A percentile compares a stretch with the other conserved stretches of the same genome.
These are phyloP conservation scores for Sciurus carolinensis DNA, from an alignment of 2,797 vertebrate genomes.

Conservation along the genomic window DNA sequence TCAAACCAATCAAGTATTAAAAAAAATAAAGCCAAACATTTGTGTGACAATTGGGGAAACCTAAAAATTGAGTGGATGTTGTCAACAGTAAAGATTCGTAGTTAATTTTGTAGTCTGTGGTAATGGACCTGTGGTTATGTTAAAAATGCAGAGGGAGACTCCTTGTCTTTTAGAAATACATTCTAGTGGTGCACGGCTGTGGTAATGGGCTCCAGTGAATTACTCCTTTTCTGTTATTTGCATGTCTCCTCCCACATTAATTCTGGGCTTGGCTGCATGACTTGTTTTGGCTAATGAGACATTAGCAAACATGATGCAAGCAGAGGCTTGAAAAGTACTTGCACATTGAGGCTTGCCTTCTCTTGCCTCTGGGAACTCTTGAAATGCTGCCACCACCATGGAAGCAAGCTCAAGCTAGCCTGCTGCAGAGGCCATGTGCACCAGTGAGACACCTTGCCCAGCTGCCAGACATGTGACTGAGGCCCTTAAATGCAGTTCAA, in stretches of 20 bases:
- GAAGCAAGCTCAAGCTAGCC: constrained; percentile 52
- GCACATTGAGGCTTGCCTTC: constrained; percentile 23
- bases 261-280: neutral
- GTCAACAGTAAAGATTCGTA: neutral
- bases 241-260: neutral
- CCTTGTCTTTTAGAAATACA: neutral
- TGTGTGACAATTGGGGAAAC: neutral
- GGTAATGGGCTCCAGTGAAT: neutral
- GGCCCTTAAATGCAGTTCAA: neutral
- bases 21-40: neutral
- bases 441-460: neutral
- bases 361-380: neutral
- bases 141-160: neutral
- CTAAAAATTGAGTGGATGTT: neutral
- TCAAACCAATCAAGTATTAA: neutral
- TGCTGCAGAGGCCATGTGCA: neutral
- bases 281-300: constrained; percentile 64
- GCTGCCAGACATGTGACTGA: neutral
- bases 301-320: constrained; percentile 14
- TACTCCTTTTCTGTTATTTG: neutral
- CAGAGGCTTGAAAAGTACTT: constrained; percentile 58
- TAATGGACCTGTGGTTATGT: neutral
- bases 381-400: neutral
- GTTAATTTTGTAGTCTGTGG: neutral
- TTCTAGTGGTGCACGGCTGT: neutral